Percentiles rank a stretch among this genome's conserved stretches.
Evolutionary conservation across 2,113 vertebrate genomes (phyloP).

Genomic region (Lutjanus erythropterus): DNA sequence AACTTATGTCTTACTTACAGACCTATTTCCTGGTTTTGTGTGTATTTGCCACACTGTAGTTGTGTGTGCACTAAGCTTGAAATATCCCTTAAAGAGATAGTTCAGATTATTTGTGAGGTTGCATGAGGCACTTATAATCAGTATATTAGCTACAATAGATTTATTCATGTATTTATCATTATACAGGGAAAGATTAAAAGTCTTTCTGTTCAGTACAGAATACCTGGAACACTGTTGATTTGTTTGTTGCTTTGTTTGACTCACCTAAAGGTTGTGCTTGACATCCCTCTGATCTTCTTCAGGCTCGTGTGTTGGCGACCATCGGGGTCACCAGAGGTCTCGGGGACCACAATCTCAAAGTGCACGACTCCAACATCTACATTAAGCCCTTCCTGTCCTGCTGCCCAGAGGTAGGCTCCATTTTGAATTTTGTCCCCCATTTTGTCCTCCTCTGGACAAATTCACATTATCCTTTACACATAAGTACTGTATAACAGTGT

Average conservation of each 20-base stretch:
- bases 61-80: background rate
- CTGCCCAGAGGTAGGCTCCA: constrained; percentile 91
- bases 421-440: background rate
- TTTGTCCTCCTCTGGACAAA: background rate
- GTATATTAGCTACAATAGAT: too few species aligned
- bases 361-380: constrained; percentile 97
- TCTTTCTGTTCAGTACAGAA: background rate
- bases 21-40: background rate
- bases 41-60: background rate
- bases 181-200: too few species aligned
- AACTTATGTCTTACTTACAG: background rate
- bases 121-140: too few species aligned
- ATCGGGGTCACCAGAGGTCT: constrained; percentile 97
- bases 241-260: constrained; percentile 8
- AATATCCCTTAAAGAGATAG: too few species aligned
- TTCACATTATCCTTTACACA: background rate
- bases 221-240: background rate
- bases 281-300: constrained; percentile 40
- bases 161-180: too few species aligned
- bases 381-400: constrained; percentile 98
- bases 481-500: background rate
- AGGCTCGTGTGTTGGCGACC: constrained; percentile 98
- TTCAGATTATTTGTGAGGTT: too few species aligned
- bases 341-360: constrained; percentile 96
- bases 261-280: background rate